Evolutionary conservation across 2,888 invertebrate genomes (phyloP).

Genomic region (Spilarctia lutea): DNA sequence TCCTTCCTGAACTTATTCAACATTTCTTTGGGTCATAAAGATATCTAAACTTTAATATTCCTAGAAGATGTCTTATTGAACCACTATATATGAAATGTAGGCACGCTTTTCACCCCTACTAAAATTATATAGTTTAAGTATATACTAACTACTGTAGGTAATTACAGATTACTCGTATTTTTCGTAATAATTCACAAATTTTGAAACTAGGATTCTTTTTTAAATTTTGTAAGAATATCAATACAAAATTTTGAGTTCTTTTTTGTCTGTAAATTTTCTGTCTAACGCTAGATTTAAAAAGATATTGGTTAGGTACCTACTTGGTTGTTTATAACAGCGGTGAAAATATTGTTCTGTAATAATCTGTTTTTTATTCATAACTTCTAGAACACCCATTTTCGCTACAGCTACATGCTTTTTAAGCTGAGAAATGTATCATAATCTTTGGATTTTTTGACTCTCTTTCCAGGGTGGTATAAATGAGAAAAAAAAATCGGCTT

Average conservation of each 20-base stretch:
- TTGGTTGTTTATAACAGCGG: not conserved
- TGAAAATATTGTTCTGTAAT: not conserved
- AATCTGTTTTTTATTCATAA: constrained; percentile 3
- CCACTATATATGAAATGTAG: not conserved
- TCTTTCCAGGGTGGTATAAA: constrained; percentile 80
- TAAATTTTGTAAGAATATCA: too few species aligned
- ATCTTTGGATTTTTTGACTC: constrained; percentile 53
- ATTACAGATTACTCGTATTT: not conserved
- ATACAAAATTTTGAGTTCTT: not conserved
- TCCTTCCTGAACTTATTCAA: not conserved
- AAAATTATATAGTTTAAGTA: not conserved
- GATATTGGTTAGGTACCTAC: not conserved
- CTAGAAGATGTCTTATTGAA: not conserved
- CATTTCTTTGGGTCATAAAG: not conserved
- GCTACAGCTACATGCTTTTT: constrained; percentile 37
- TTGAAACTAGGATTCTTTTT: not conserved
- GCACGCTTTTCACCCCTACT: not conserved
- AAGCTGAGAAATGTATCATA: constrained; percentile 36
- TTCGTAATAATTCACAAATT: not conserved
- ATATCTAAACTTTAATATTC: not conserved
- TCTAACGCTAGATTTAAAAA: constrained; percentile 1
- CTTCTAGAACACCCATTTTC: constrained; percentile 14
- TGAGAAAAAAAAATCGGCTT: constrained; percentile 61
- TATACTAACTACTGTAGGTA: not conserved
- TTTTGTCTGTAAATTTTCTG: not conserved